Evolutionary conservation across 1,140 invertebrate species (phyloP).

Genomic region (Drosophila sechellia): DNA sequence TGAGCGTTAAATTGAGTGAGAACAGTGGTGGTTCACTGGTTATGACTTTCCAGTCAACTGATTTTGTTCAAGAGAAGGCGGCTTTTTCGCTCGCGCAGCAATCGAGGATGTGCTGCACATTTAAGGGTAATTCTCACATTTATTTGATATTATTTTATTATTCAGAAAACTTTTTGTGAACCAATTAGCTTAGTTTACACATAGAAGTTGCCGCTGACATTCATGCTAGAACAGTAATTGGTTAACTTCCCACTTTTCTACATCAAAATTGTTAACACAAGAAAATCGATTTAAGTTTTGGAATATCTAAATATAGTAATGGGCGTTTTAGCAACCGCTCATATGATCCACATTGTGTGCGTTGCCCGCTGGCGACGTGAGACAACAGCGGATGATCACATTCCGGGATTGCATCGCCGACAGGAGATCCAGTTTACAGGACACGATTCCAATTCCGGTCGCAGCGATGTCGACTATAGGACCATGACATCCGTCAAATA

Average conservation of each 20-base stretch:
- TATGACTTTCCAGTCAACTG: constrained; percentile 47
- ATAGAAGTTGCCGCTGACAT: not conserved
- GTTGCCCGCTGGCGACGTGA: not conserved
- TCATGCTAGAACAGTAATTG: not conserved
- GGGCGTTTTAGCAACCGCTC: not conserved
- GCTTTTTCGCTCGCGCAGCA: not conserved
- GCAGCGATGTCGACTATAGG: not conserved
- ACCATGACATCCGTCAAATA: too few species aligned
- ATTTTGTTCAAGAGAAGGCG: constrained; percentile 11
- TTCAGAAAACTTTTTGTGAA: too few species aligned
- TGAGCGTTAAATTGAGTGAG: constrained; percentile 43
- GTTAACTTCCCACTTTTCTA: not conserved
- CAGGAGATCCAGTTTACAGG: not conserved
- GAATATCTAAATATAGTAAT: not conserved
- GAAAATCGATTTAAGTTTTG: not conserved
- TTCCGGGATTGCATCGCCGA: constrained; percentile 2
- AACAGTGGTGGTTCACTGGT: constrained; percentile 3
- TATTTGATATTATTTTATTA: too few species aligned
- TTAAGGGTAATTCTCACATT: not conserved
- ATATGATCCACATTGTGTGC: not conserved
- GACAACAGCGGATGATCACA: not conserved
- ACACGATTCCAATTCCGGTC: not conserved
- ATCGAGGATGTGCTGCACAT: not conserved
- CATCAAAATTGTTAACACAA: not conserved
- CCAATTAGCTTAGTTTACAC: too few species aligned